Conservation (phyloP, 2,888 invertebrate species). For the Heliconius erato region DNA sequence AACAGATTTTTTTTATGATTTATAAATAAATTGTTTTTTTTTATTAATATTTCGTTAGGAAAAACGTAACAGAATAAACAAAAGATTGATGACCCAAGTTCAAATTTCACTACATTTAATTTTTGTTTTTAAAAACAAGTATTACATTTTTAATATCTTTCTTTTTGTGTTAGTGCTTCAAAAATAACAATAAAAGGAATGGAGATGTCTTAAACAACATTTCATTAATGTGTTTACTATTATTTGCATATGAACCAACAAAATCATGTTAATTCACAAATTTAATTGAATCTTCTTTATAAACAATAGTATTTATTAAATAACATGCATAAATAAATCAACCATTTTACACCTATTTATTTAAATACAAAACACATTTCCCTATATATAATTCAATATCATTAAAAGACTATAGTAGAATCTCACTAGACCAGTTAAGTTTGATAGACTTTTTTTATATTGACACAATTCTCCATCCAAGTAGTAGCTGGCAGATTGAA, state of each 20-base stretch:
- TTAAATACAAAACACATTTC: not conserved
- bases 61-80: no score
- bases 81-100: no score
- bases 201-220: not conserved
- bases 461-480: no score
- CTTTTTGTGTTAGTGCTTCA: not conserved
- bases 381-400: not conserved
- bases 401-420: not conserved
- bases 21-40: slow-evolving; percentile 6
- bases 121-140: not conserved
- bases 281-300: not conserved
- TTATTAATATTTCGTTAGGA: no score
- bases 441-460: not conserved
- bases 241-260: not conserved
- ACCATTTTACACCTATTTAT: not conserved
- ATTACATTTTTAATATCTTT: not conserved
- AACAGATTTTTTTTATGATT: not conserved
- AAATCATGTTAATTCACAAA: not conserved
- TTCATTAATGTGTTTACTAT: not conserved
- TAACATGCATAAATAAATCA: not conserved
- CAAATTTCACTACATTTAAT: no score
- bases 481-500: no score
- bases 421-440: not conserved
- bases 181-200: not conserved
- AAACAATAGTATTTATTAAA: not conserved